phyloP scores from a whole-genome alignment of 1,140 invertebrate genomes.

The Uloborus diversus region DNA sequence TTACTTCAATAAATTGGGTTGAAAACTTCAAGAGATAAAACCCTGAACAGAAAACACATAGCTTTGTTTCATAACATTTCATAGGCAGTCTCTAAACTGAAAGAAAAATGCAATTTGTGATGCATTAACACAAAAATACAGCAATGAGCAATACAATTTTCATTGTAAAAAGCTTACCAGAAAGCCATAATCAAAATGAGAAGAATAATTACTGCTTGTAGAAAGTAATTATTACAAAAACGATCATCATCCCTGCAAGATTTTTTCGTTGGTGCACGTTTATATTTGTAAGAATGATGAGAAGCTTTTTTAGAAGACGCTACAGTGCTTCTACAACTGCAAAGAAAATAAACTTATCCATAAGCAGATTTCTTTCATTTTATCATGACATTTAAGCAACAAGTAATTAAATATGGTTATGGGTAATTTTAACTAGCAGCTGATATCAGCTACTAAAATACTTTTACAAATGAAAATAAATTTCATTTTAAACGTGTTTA shows the following conservation, averaged over 20 bases:
- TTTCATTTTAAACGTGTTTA: no score
- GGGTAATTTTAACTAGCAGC: no score
- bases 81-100: no score
- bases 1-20: no score
- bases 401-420: no score
- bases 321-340: constrained; percentile 19
- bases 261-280: background rate
- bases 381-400: no score
- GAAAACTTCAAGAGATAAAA: no score
- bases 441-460: no score
- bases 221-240: constrained; percentile 83
- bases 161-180: constrained; percentile 75
- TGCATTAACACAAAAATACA: background rate
- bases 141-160: constrained; percentile 31
- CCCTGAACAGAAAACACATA: no score
- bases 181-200: constrained; percentile 92
- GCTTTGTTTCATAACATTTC: no score
- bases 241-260: background rate
- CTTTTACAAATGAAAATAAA: no score
- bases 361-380: background rate
- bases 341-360: background rate
- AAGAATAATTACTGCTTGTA: constrained; percentile 86
- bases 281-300: constrained; percentile 21
- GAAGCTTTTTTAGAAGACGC: constrained; percentile 19
- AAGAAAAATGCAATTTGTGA: background rate